Conservation (phyloP, 2,113 vertebrate species). For the Prochilodus magdalenae region DNA sequence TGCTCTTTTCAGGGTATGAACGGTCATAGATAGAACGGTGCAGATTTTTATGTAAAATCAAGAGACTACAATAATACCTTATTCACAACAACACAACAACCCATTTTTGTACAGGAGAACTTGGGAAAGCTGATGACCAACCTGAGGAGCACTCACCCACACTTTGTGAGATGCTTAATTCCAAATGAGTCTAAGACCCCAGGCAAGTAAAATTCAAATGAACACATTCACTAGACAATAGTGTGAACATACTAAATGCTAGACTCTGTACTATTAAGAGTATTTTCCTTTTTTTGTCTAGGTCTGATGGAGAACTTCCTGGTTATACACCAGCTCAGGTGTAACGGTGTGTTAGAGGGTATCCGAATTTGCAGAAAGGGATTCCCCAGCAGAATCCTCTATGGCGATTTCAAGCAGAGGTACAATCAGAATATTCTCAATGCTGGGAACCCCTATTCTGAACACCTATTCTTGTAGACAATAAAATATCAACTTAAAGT, state of each 20-base stretch:
- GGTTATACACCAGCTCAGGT: conserved; percentile 82
- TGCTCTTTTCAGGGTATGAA: conserved; percentile 80
- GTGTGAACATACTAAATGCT: background rate
- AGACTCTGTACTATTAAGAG: background rate
- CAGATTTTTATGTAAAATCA: background rate
- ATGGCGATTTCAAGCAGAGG: conserved; percentile 82
- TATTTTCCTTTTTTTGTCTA: conserved; percentile 39
- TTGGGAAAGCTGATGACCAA: conserved; percentile 85
- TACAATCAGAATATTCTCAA: conserved; percentile 50
- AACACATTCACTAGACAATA: too few relatives aligned
- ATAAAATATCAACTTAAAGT: too few relatives aligned
- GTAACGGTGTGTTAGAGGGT: conserved; percentile 82
- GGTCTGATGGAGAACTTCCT: conserved; percentile 82
- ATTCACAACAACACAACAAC: background rate
- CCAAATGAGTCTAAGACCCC: conserved; percentile 88
- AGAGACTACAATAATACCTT: background rate
- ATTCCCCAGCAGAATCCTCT: conserved; percentile 83
- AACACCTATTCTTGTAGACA: too few relatives aligned
- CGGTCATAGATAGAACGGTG: too few relatives aligned
- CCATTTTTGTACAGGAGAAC: conserved; percentile 72
- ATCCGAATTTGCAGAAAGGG: conserved; percentile 84
- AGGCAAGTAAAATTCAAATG: conserved; percentile 58
- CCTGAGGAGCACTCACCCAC: conserved; percentile 82
- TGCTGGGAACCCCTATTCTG: too few relatives aligned
- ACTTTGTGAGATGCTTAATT: conserved; percentile 85